A percentile compares a stretch with the other conserved stretches of the same genome.
These are phyloP conservation scores for Gallinago stenura DNA, from an alignment of 2,797 vertebrate species.

Conservation along the genomic window DNA sequence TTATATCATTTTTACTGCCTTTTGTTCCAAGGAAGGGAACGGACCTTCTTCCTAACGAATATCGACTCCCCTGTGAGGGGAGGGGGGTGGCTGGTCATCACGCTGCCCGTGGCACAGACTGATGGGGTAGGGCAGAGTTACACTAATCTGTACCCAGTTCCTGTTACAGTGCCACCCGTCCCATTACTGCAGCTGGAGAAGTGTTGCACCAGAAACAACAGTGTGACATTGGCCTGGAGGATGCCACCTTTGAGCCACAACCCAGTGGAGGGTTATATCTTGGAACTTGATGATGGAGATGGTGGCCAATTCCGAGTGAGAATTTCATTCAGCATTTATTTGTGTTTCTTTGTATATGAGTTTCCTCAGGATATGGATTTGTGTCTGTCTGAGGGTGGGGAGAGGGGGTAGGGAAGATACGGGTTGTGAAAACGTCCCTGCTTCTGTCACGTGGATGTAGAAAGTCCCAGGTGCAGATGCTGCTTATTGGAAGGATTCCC, in stretches of 20 bases:
- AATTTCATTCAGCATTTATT: slow-evolving; percentile 59
- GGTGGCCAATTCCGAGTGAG: slow-evolving; percentile 96
- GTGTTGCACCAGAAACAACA: slow-evolving; percentile 96
- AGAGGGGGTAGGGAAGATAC: neutral
- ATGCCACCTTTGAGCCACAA: slow-evolving; percentile 82
- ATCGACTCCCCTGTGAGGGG: neutral
- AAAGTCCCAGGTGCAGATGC: neutral
- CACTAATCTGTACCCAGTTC: slow-evolving; percentile 79
- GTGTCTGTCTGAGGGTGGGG: neutral
- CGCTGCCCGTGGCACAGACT: neutral
- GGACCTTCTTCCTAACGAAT: neutral
- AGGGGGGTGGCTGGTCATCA: neutral
- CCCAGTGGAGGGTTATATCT: slow-evolving; percentile 93
- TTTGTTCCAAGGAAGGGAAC: neutral
- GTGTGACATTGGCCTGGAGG: slow-evolving; percentile 96
- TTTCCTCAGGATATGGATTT: neutral
- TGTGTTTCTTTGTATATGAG: slow-evolving; percentile 43
- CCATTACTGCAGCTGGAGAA: slow-evolving; percentile 96
- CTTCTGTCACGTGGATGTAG: neutral
- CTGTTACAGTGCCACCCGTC: slow-evolving; percentile 85
- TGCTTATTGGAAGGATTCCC: neutral
- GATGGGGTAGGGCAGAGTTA: slow-evolving; percentile 40
- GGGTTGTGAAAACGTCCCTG: neutral
- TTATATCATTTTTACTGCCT: neutral
- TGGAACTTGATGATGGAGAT: slow-evolving; percentile 97